Evolutionary conservation across 2,888 invertebrate species (phyloP).

Genomic region (Drosophila monieri): DNA sequence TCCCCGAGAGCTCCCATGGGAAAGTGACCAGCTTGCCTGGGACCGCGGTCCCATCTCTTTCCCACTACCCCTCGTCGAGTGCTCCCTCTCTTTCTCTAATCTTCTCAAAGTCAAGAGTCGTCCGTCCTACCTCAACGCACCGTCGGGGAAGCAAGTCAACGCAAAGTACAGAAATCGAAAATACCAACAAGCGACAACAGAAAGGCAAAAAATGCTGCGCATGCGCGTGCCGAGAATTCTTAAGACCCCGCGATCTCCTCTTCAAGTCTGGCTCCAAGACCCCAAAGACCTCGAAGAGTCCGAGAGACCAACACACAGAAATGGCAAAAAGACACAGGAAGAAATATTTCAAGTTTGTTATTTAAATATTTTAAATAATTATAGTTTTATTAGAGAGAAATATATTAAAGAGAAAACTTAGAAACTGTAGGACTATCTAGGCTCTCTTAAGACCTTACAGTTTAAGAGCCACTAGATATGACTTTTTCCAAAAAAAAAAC

Average conservation of each 20-base stretch:
- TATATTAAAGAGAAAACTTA: too few species aligned
- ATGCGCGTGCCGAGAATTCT: slow-evolving; percentile 67
- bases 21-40: slow-evolving; percentile 50
- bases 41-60: background rate
- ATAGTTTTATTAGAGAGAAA: too few species aligned
- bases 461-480: too few species aligned
- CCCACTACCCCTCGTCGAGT: background rate
- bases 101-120: slow-evolving; percentile 28
- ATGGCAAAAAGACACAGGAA: too few species aligned
- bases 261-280: background rate
- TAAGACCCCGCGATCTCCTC: slow-evolving; percentile 12
- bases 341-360: too few species aligned
- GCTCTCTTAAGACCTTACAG: too few species aligned
- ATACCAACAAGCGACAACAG: slow-evolving; percentile 4
- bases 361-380: too few species aligned
- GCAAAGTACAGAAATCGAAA: slow-evolving; percentile 13
- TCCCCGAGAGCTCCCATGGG: slow-evolving; percentile 54
- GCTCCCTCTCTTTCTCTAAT: slow-evolving; percentile 7
- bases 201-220: slow-evolving; percentile 62
- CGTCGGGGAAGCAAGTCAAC: slow-evolving; percentile 1
- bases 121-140: slow-evolving; percentile 70
- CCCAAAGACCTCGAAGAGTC: slow-evolving; percentile 1
- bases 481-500: slow-evolving; percentile 9
- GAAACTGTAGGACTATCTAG: background rate
- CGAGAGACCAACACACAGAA: background rate